Conservation (phyloP, 2,797 vertebrate genomes). For the Loriculus beryllinus region DNA sequence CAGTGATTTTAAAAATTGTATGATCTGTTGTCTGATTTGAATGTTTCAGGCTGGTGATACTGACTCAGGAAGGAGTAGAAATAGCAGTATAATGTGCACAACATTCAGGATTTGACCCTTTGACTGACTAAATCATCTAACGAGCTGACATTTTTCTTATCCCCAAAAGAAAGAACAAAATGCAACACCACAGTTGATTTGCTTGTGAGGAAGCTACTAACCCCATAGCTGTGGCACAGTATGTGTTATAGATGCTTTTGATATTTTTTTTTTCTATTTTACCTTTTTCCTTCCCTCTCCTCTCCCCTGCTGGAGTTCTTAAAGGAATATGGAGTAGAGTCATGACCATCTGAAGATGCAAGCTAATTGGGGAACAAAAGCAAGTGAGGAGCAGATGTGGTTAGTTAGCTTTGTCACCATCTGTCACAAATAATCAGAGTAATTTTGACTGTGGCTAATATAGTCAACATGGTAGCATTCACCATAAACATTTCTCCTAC, state of each 20-base stretch:
- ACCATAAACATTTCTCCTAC: background rate
- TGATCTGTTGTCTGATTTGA: background rate
- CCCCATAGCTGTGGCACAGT: background rate
- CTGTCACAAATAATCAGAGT: constrained; percentile 58
- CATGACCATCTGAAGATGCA: constrained; percentile 36
- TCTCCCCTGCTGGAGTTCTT: background rate
- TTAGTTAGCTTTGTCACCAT: constrained; percentile 55
- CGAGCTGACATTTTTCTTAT: background rate
- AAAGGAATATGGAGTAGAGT: constrained; percentile 11
- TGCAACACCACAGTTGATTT: background rate
- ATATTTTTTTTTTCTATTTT: background rate
- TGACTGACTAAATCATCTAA: constrained; percentile 3
- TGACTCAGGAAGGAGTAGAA: background rate
- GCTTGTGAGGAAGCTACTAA: background rate
- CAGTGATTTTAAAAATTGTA: background rate
- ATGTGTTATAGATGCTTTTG: background rate
- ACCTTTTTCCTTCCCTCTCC: background rate
- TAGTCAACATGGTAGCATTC: background rate
- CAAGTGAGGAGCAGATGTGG: constrained; percentile 38
- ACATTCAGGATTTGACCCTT: background rate
- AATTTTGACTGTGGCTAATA: constrained; percentile 42
- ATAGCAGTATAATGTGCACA: background rate
- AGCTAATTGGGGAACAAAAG: constrained; percentile 51
- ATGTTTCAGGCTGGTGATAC: background rate
- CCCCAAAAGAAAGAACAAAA: background rate